A percentile compares a stretch with the other conserved stretches of the same genome.
Evolutionary conservation across 1,140 invertebrate species (phyloP).

Genomic region (Paraescarpia echinospica): DNA sequence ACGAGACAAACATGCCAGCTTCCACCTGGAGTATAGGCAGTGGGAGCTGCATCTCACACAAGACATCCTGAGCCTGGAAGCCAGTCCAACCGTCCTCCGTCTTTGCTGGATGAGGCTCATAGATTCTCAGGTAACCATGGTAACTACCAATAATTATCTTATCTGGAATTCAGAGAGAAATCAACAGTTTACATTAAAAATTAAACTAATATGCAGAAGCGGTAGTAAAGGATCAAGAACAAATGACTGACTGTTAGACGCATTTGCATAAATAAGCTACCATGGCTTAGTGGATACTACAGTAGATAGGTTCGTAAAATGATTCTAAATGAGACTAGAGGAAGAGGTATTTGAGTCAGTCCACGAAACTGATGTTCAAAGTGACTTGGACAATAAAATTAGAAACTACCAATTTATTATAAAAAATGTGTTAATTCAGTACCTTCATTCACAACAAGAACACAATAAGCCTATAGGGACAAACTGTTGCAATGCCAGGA

Average conservation of each 20-base stretch:
- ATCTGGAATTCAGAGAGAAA: constrained; percentile 55
- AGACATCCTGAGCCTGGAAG: constrained; percentile 69
- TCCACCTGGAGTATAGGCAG: constrained; percentile 73
- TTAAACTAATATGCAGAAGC: constrained; percentile 14
- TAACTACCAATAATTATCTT: constrained; percentile 73
- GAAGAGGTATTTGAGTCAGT: no score
- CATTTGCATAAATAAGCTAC: constrained; percentile 11
- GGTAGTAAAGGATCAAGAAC: no score
- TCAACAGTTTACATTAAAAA: neutral
- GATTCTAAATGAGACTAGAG: no score
- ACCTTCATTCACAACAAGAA: no score
- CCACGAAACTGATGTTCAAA: no score
- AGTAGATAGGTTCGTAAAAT: neutral
- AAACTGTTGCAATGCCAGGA: no score
- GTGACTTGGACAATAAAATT: no score
- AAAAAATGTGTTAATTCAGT: no score
- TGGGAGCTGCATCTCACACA: constrained; percentile 70
- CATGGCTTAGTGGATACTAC: no score
- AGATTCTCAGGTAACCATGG: constrained; percentile 71
- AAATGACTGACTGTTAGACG: no score
- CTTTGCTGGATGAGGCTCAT: constrained; percentile 62
- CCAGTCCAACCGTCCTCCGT: constrained; percentile 52
- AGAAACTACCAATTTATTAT: no score
- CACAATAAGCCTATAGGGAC: no score
- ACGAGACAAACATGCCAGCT: constrained; percentile 74